Base-by-base conservation (phyloP, 2,888 invertebrate species). In the Ernsta delagoae region DNA sequence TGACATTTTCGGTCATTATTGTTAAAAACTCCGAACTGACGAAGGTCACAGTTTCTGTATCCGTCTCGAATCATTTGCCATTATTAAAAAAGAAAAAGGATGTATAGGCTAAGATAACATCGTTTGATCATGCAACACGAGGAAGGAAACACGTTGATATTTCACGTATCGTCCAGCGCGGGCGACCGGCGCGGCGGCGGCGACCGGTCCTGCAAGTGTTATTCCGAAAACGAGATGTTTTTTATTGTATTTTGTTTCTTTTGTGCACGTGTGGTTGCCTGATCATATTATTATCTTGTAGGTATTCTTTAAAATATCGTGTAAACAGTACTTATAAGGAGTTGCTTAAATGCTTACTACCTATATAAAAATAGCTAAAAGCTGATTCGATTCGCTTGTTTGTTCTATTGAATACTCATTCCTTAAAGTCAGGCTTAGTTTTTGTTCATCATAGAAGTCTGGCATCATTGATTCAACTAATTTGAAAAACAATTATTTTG, bases 141-240 rank as follows among this genome's bases (percentile, higher is more conserved):
- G 92, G 92, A 91, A 92, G 91, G 92, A 92, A 92, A 92, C 91
- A 83, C 75, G 89, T 89, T 90, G 90, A 86, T 90, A 90, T 92
- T 92, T 89, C 87, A 85, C 83, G 83, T 83, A 82, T 82, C 80
- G 79, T 70, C 62, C 70, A 77, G 79, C 70, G 78, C 74, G 71
- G n/a, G n/a, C n/a, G n/a, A n/a, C n/a, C n/a, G n/a, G n/a, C n/a
- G n/a, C n/a, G n/a, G n/a, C n/a, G n/a, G n/a, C n/a, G 16, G 41
- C 75, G 83, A 92, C 92, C 92, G 92, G 92, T 93, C 89, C 80
- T 79, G 82, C 92, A 90, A 93, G 92, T 92, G 91, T 87, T 93
- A 91, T 92, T 92, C 92, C 88, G 86, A 89, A 88, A 89, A 88
- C 90, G 81, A 88, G 90, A 90, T 86, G 74, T 76, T 82, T 77